These are phyloP conservation scores for Temnothorax ravouxi DNA, from an alignment of 2,888 invertebrate genomes.

Conservation along the genomic window DNA sequence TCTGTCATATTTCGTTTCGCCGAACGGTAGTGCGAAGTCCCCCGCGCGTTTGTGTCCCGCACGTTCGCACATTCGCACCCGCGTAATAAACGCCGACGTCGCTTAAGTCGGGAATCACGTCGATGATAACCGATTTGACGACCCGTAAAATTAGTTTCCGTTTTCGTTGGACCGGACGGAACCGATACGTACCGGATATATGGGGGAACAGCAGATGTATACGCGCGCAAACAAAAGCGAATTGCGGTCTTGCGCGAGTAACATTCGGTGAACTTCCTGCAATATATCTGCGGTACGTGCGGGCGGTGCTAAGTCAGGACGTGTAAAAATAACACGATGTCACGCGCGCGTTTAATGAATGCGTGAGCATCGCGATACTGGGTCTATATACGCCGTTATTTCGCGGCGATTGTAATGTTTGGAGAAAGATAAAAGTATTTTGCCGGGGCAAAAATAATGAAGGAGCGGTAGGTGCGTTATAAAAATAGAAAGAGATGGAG, in stretches of 20 bases:
- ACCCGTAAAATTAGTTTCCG: conserved; percentile 72
- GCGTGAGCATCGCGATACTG: conserved; percentile 24
- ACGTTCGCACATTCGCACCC: neutral
- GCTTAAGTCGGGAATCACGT: conserved; percentile 57
- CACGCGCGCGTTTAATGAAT: conserved; percentile 28
- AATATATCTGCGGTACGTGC: conserved; percentile 46
- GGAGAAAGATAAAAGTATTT: conserved; percentile 3
- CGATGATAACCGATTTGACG: conserved; percentile 67
- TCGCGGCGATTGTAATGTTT: conserved; percentile 3
- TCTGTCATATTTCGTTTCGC: conserved; percentile 69
- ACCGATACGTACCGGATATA: conserved; percentile 16
- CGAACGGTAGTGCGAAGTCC: neutral
- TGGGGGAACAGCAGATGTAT: conserved; percentile 5
- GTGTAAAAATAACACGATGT: conserved; percentile 32
- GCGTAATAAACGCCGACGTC: conserved; percentile 35
- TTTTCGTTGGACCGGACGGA: conserved; percentile 52
- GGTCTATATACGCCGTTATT: conserved; percentile 5
- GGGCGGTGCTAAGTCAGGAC: conserved; percentile 19
- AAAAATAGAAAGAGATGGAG: neutral
- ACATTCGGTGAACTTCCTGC: conserved; percentile 26
- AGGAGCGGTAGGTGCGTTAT: neutral
- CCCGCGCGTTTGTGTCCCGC: neutral
- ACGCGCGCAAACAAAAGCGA: conserved; percentile 30
- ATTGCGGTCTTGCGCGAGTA: conserved; percentile 8
- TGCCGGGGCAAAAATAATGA: neutral